Evolutionary conservation across 1,140 invertebrate species (phyloP).

Genomic region (Laupala kohalensis): DNA sequence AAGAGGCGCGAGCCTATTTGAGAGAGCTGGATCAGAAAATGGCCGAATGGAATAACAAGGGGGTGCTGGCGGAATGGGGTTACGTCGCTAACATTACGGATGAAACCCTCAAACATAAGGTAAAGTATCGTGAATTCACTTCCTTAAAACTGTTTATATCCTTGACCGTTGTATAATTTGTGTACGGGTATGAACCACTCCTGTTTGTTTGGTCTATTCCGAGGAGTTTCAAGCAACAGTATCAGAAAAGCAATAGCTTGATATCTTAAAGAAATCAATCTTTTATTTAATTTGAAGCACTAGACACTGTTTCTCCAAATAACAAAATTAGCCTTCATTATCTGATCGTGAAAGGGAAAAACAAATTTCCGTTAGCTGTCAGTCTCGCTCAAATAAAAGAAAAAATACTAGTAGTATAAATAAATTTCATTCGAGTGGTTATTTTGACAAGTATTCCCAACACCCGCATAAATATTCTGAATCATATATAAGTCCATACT

Average conservation of each 20-base stretch:
- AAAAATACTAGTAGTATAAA: too few species aligned
- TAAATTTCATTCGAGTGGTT: too few species aligned
- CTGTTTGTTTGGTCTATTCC: neutral
- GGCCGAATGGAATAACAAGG: constrained; percentile 4
- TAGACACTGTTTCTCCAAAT: too few species aligned
- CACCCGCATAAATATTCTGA: too few species aligned
- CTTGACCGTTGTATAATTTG: neutral
- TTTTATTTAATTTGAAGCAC: too few species aligned
- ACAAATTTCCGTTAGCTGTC: too few species aligned
- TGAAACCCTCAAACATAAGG: constrained; percentile 17
- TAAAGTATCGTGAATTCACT: neutral
- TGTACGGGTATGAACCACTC: neutral
- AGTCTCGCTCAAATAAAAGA: too few species aligned
- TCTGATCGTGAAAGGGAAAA: too few species aligned
- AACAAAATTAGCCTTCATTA: too few species aligned
- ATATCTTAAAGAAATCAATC: too few species aligned
- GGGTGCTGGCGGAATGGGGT: constrained; percentile 21
- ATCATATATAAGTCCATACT: too few species aligned
- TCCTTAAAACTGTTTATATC: neutral
- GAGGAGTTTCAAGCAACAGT: neutral
- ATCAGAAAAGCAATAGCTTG: neutral
- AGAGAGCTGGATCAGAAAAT: constrained; percentile 9
- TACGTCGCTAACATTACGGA: constrained; percentile 27
- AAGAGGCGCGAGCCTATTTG: constrained; percentile 9
- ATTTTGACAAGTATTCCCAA: too few species aligned